Conservation (phyloP, 2,797 vertebrate genomes). For the Gobio occitaniae region DNA sequence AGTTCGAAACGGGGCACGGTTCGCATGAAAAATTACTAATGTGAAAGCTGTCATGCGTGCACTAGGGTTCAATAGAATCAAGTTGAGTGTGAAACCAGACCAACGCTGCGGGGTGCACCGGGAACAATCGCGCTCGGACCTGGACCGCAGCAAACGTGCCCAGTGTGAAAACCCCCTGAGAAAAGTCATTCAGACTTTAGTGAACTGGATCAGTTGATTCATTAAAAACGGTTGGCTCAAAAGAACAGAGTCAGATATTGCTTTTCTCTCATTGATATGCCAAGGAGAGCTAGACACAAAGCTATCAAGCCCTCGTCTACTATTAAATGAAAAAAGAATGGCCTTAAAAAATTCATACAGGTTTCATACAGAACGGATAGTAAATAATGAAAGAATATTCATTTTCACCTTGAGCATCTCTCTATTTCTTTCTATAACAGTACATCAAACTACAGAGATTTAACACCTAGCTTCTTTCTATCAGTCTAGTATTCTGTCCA, state of each 20-base stretch:
- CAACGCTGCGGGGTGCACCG: no score
- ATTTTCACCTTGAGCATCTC: neutral
- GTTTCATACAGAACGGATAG: neutral
- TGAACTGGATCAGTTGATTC: neutral
- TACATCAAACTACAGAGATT: neutral
- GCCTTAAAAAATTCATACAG: neutral
- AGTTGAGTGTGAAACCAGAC: no score
- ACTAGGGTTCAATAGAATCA: no score
- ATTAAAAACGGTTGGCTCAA: neutral
- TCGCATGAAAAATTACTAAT: no score
- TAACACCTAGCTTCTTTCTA: neutral
- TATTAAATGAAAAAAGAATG: neutral
- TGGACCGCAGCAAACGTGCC: no score
- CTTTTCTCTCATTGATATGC: neutral
- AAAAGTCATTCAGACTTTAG: neutral
- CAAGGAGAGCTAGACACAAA: neutral
- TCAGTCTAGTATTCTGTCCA: neutral
- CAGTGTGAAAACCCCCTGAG: no score
- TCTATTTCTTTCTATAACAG: neutral
- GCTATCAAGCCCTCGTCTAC: neutral
- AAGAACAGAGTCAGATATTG: neutral
- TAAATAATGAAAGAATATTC: neutral
- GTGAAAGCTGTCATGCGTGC: no score
- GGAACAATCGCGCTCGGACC: no score
- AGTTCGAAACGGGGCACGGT: no score